These are phyloP conservation scores for Scaptomyza polygonia DNA, from an alignment of 2,888 invertebrate species.

Conservation along the genomic window DNA sequence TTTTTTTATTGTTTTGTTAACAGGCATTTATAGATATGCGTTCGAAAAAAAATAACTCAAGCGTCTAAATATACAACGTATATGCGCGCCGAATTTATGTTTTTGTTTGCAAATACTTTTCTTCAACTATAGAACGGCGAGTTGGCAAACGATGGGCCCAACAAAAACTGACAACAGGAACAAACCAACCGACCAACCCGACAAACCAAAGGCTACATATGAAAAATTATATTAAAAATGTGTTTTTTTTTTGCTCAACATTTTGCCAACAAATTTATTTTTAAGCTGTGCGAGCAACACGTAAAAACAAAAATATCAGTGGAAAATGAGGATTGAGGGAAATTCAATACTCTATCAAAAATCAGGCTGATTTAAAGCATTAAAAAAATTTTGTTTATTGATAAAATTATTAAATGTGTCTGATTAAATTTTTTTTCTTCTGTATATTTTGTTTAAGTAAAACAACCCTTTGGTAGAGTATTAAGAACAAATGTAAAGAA, in stretches of 20 bases:
- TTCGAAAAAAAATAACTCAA: slow-evolving; percentile 32
- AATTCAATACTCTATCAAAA: slow-evolving; percentile 9
- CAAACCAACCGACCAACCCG: slow-evolving; percentile 6
- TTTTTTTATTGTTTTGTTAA: slow-evolving; percentile 23
- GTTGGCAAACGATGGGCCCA: slow-evolving; percentile 60
- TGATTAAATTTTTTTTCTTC: too few relatives aligned
- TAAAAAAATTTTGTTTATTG: too few relatives aligned
- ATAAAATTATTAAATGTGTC: background rate
- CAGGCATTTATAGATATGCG: slow-evolving; percentile 63
- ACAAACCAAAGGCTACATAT: slow-evolving; percentile 40
- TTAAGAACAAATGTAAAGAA: slow-evolving; percentile 50
- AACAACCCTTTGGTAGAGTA: slow-evolving; percentile 5
- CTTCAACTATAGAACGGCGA: slow-evolving; percentile 21
- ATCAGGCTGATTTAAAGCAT: too few relatives aligned
- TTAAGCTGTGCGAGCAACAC: slow-evolving; percentile 49
- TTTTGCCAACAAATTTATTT: slow-evolving; percentile 64
- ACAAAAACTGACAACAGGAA: slow-evolving; percentile 48
- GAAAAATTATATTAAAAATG: slow-evolving; percentile 47
- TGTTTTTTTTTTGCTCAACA: slow-evolving; percentile 13
- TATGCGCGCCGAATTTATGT: slow-evolving; percentile 69
- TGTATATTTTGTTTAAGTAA: background rate
- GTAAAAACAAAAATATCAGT: background rate
- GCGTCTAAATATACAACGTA: slow-evolving; percentile 50
- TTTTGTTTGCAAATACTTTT: slow-evolving; percentile 80
- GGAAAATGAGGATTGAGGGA: background rate